Evolutionary conservation across 2,113 vertebrate genomes (phyloP).

Genomic region (Coregonus clupeaformis): DNA sequence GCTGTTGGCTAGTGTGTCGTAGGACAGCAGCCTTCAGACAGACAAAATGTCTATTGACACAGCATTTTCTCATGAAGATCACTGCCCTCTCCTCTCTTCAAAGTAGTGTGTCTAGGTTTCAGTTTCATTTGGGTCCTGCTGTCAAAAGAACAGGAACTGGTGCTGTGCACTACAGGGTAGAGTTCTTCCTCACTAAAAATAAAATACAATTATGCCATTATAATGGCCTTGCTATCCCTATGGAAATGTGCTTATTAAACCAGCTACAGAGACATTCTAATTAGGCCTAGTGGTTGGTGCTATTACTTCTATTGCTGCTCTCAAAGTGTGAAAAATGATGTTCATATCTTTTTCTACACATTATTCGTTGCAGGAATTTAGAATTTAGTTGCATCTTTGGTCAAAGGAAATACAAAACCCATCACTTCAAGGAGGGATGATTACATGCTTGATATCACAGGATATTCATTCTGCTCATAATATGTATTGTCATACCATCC

Average conservation of each 20-base stretch:
- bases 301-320: conserved; percentile 31
- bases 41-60: background rate
- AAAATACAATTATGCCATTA: conserved; percentile 75
- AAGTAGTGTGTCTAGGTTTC: background rate
- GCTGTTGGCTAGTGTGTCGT: background rate
- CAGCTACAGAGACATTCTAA: conserved; percentile 61
- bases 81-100: background rate
- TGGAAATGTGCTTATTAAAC: conserved; percentile 71
- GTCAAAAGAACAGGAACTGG: conserved; percentile 25
- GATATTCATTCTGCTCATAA: too few relatives aligned
- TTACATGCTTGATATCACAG: too few relatives aligned
- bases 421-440: too few relatives aligned
- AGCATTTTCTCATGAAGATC: background rate
- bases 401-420: too few relatives aligned
- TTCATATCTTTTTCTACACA: conserved; percentile 5
- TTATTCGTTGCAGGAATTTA: too few relatives aligned
- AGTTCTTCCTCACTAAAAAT: conserved; percentile 75
- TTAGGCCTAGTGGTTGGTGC: conserved; percentile 53
- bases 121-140: background rate
- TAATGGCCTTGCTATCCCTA: conserved; percentile 69
- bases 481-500: too few relatives aligned
- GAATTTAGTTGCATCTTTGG: too few relatives aligned
- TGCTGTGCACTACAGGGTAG: conserved; percentile 49
- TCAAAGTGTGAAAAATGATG: conserved; percentile 13
- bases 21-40: background rate